phyloP scores from a whole-genome alignment of 2,797 vertebrate genomes.

The Poecile montanus region DNA sequence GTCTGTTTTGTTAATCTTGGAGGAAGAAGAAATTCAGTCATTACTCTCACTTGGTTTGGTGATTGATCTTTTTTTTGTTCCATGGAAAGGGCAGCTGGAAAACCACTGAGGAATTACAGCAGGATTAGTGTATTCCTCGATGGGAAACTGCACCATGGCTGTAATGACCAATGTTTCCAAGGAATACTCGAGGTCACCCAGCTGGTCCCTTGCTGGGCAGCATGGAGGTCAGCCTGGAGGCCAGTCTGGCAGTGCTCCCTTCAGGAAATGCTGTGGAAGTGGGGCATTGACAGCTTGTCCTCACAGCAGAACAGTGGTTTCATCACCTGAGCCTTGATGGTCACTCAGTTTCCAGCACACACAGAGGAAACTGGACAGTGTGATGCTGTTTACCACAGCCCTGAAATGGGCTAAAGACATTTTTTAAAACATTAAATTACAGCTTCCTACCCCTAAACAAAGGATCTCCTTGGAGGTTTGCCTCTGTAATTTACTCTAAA shows the following conservation, averaged over 20 bases:
- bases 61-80: background rate
- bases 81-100: background rate
- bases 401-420: background rate
- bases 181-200: background rate
- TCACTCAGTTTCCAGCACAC: background rate
- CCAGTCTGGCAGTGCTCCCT: background rate
- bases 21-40: background rate
- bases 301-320: background rate
- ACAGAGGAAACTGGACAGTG: background rate
- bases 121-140: background rate
- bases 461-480: background rate
- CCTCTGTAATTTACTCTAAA: background rate
- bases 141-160: background rate
- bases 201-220: background rate
- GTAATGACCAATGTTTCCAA: background rate
- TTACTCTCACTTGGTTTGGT: background rate
- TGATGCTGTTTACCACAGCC: background rate
- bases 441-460: background rate
- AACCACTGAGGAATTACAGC: background rate
- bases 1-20: conserved; percentile 26
- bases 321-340: background rate
- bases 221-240: background rate
- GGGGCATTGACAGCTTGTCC: background rate
- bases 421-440: background rate
- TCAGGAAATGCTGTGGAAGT: background rate